phyloP scores from a whole-genome alignment of 2,113 vertebrate genomes.

The Pygoscelis adeliae region DNA sequence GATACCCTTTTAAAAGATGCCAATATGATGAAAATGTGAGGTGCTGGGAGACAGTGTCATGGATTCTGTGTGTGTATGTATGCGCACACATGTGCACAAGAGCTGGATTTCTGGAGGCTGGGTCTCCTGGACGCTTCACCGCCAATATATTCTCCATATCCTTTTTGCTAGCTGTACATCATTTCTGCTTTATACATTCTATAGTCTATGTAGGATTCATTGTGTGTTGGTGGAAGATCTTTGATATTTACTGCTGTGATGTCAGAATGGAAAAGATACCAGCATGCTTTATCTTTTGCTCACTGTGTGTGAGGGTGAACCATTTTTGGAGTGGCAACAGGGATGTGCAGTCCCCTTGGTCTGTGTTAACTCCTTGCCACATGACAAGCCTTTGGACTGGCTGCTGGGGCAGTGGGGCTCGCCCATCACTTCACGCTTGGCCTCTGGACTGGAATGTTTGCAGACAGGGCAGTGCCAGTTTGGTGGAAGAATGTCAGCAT shows the following conservation, averaged over 20 bases:
- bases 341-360: background rate
- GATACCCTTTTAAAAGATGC: background rate
- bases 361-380: background rate
- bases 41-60: background rate
- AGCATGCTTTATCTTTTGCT: background rate
- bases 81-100: accelerated
- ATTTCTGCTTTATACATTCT: background rate
- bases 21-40: background rate
- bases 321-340: background rate
- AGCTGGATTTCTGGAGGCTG: background rate
- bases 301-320: accelerated
- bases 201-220: background rate
- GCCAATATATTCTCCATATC: background rate
- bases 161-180: background rate
- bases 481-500: background rate
- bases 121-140: background rate
- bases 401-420: background rate
- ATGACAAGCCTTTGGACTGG: background rate
- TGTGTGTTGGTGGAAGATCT: background rate
- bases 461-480: background rate
- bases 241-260: background rate
- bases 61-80: background rate
- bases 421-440: accelerated
- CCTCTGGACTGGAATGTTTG: background rate
- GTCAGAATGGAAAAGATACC: background rate